Evolutionary conservation across 2,888 invertebrate species (phyloP).

Genomic region (Lasioglossum malachurum): DNA sequence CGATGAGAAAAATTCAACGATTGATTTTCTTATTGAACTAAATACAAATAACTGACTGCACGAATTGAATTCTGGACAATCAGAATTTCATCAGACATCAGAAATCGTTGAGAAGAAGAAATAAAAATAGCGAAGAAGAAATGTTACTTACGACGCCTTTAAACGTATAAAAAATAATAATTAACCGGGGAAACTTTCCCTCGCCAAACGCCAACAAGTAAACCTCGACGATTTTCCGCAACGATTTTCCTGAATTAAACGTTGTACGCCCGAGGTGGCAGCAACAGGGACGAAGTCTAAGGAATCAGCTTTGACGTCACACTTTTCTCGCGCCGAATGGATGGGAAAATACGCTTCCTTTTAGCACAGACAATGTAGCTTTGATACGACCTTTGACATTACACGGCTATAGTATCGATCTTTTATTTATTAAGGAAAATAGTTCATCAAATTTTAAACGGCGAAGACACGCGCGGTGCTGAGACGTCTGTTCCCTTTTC

Average conservation of each 20-base stretch:
- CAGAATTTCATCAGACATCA: too few species aligned
- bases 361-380: slow-evolving; percentile 66
- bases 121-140: too few species aligned
- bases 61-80: background rate
- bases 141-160: too few species aligned
- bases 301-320: slow-evolving; percentile 61
- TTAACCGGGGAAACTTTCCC: slow-evolving; percentile 11
- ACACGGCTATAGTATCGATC: slow-evolving; percentile 65
- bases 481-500: background rate
- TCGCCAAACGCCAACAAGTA: slow-evolving; percentile 35
- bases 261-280: background rate
- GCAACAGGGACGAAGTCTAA: slow-evolving; percentile 39
- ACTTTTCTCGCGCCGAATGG: slow-evolving; percentile 52
- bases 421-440: slow-evolving; percentile 70
- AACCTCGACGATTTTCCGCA: slow-evolving; percentile 5
- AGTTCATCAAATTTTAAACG: slow-evolving; percentile 64
- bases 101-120: too few species aligned
- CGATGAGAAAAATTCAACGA: background rate
- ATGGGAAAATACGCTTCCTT: slow-evolving; percentile 65
- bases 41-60: too few species aligned
- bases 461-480: slow-evolving; percentile 4
- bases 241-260: slow-evolving; percentile 31
- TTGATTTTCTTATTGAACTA: too few species aligned
- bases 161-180: background rate
- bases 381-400: slow-evolving; percentile 73